Evolutionary conservation across 2,797 vertebrate genomes (phyloP), one percentile per base, ranked within the genome.

Genomic region (Cichlasoma orientale): DNA sequence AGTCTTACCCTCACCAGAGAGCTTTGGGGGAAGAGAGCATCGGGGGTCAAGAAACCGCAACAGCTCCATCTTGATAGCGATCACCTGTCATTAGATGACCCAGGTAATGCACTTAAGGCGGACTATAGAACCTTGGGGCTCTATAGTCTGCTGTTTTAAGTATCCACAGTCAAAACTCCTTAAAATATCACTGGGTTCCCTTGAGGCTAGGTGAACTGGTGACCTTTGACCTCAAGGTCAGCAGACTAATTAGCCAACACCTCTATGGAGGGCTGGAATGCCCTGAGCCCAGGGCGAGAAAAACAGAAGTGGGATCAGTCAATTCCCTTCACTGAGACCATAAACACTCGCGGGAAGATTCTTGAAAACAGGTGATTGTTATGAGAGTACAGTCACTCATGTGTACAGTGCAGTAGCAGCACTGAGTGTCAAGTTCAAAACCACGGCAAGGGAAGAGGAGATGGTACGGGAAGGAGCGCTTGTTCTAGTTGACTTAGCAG

Each of bases 231-330:
- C 92, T 75, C 0, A 76, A 85, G 93, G 92, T 94, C 92, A 89
- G 84, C 72, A 82, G 82, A 90, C 94, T 95, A 95, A 96, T 95
- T 95, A 93, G 92, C 88, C 86, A 90, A 95, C 91, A 95, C 93
- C 91, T 94, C 81, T 55, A 56, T 36, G 23, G 85, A 86, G 84
- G 80, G 73, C 29, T 89, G 94, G 94, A 95, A 95, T 95, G 92
- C 91, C 86, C 82, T 29, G 73, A 36, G 86, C 90, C 61, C 31
- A 85, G 72, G 87, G 92, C 82, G 18, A 82, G 79, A 87, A 88
- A 87, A 87, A 79, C 71, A 88, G 82, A 78, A 91, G 84, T 88
- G 82, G 75, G 79, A 89, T 86, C 75, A 52, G 80, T 84, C 78
- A 82, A 50, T 87, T 87, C 75, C 75, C 76, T 84, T 79, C 50